Evolutionary conservation across 2,888 invertebrate genomes (phyloP), one percentile per base, ranked within the genome.

Genomic region (Ditylenchus weischeri): DNA sequence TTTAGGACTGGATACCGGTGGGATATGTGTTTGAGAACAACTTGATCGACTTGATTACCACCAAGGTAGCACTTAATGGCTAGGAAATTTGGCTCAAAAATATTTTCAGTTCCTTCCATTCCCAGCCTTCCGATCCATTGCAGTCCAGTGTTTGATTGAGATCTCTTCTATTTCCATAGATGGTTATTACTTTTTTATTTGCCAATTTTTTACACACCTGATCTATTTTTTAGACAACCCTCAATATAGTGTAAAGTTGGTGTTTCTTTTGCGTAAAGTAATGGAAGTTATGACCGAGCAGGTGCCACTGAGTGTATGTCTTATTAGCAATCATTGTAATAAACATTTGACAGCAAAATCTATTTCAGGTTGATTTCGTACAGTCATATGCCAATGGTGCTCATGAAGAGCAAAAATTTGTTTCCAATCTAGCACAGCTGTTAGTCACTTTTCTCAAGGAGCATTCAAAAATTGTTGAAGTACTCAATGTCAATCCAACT

Each of bases 11-110:
- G 98, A 96, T 99, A 83, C 98, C 98, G n/a, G 87, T 98, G 72
- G 98, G 98, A 15, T 98, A 98, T 85, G 96, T 99, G 84, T 99
- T 98, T 87, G 96, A 99, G 87, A 98, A 98, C 76, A 92, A 93
- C 84, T 87, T 98, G 66, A 93, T 96, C 79, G 90, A 89, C 79
- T 93, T 93, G 65, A 88, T 98, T 65, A 91, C 72, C n/a, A 61
- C 50, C 15, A 74, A 72, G 62, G 74, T 74, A 36, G 63, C 43
- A 8, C 43, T 6, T 21, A 10, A 43, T 48, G 15, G 62, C 47
- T 47, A 47, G 3, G n/a, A 15, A 21, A 11, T 7, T 15, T 19
- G n/a, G 54, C 29, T 29, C 2, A 29, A 29, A 29, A 4, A 29
- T 43, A 15, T 43, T 43, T 83, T 69, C 85, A 89, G 88, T 99